A percentile compares a stretch with the other conserved stretches of the same genome.
Conservation (phyloP, 2,888 invertebrate species). For the Tachystola acroxantha region DNA sequence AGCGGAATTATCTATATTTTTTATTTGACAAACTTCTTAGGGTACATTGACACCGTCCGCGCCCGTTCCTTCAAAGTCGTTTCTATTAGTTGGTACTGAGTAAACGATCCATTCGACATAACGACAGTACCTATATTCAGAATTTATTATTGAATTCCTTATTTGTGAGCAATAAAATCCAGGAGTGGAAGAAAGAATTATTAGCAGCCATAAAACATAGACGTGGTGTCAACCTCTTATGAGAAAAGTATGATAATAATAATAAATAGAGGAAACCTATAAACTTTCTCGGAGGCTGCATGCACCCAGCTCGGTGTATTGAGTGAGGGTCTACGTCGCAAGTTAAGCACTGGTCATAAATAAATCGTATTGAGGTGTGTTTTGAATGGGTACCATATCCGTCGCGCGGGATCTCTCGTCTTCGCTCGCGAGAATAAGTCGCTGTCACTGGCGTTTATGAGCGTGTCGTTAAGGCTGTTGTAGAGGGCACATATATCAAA, state of each 20-base stretch:
- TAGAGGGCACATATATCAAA: no score
- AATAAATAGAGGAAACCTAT: slow-evolving; percentile 55
- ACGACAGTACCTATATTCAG: no score
- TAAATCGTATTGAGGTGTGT: slow-evolving; percentile 65
- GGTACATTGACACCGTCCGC: no score
- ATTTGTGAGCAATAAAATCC: slow-evolving; percentile 39
- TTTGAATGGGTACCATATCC: slow-evolving; percentile 57
- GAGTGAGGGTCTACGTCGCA: slow-evolving; percentile 32
- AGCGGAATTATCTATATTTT: no score
- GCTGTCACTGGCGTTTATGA: slow-evolving; percentile 55
- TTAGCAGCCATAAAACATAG: slow-evolving; percentile 51
- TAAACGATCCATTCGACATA: no score
- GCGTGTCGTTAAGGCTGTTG: slow-evolving; percentile 54
- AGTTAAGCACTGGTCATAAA: slow-evolving; percentile 62
- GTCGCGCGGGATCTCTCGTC: slow-evolving; percentile 51
- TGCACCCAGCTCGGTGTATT: slow-evolving; percentile 31
- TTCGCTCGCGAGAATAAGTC: slow-evolving; percentile 55
- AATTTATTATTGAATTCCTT: slow-evolving; percentile 37
- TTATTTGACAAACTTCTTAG: no score
- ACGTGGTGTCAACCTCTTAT: slow-evolving; percentile 48
- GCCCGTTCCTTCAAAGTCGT: slow-evolving; percentile 24
- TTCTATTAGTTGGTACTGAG: slow-evolving; percentile 18
- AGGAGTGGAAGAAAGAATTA: slow-evolving; percentile 55
- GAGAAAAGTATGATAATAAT: slow-evolving; percentile 47
- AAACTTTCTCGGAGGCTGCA: slow-evolving; percentile 43